Conservation (phyloP, 1,140 invertebrate genomes). For the Triops cancriformis region DNA sequence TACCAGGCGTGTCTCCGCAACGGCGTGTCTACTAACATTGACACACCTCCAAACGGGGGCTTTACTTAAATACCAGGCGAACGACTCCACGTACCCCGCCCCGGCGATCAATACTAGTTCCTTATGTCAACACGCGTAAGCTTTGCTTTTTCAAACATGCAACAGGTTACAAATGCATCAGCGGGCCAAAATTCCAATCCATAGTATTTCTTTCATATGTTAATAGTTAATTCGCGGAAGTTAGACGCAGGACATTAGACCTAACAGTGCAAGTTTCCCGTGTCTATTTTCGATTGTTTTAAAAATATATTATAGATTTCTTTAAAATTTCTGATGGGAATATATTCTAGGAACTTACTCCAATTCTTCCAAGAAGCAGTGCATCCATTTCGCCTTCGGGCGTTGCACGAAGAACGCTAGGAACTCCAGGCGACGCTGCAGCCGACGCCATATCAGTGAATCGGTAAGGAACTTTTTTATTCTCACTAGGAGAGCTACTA, state of each 20-base stretch:
- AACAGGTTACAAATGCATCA: not conserved
- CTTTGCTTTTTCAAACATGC: not conserved
- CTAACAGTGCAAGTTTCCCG: no score
- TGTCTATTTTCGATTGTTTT: no score
- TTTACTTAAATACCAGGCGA: not conserved
- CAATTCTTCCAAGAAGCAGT: not conserved
- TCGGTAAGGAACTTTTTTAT: not conserved
- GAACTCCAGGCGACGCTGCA: not conserved
- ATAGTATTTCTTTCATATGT: not conserved
- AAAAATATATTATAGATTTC: no score
- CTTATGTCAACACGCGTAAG: not conserved
- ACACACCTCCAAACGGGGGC: not conserved
- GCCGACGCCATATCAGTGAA: not conserved
- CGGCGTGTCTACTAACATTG: not conserved
- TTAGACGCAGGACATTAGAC: no score
- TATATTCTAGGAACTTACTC: not conserved
- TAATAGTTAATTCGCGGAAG: not conserved
- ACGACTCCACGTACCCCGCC: not conserved
- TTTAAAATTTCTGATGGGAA: not conserved
- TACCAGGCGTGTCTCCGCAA: not conserved
- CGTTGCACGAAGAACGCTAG: not conserved
- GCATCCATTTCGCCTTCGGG: conserved; percentile 4
- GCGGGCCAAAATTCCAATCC: not conserved
- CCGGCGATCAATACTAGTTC: not conserved
- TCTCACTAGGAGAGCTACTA: not conserved